Conservation (phyloP, 1,140 invertebrate species). For the Calosoma granatense region DNA sequence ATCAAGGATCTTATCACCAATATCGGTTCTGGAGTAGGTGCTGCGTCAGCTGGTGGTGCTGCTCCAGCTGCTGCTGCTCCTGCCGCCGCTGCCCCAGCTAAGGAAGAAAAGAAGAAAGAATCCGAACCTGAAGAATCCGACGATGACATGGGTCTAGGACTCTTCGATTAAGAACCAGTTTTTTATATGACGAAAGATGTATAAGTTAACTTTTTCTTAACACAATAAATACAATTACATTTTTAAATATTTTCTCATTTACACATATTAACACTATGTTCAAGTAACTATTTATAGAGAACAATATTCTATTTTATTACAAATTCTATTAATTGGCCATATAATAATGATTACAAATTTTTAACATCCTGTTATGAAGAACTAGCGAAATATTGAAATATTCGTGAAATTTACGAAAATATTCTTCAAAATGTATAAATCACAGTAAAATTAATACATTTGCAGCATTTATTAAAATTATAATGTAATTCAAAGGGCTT, state of each 20-base stretch:
- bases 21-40: conserved; percentile 84
- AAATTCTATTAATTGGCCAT: too few species aligned
- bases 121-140: conserved; percentile 78
- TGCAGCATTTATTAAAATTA: too few species aligned
- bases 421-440: too few species aligned
- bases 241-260: conserved; percentile 9
- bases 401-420: too few species aligned
- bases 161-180: conserved; percentile 55
- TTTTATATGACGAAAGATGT: not conserved
- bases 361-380: too few species aligned
- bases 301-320: too few species aligned
- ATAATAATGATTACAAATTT: too few species aligned
- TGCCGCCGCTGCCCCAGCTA: conserved; percentile 51
- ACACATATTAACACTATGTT: not conserved
- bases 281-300: not conserved
- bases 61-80: conserved; percentile 49
- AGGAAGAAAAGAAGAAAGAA: conserved; percentile 77
- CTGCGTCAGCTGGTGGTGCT: conserved; percentile 41
- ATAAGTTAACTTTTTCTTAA: not conserved
- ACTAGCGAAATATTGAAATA: too few species aligned
- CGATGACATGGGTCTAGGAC: conserved; percentile 92
- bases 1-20: conserved; percentile 91
- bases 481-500: too few species aligned
- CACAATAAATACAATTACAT: conserved; percentile 14
- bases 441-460: too few species aligned